These are phyloP conservation scores for Anguilla pacifica DNA, from an alignment of 2,797 vertebrate species.

Conservation along the genomic window DNA sequence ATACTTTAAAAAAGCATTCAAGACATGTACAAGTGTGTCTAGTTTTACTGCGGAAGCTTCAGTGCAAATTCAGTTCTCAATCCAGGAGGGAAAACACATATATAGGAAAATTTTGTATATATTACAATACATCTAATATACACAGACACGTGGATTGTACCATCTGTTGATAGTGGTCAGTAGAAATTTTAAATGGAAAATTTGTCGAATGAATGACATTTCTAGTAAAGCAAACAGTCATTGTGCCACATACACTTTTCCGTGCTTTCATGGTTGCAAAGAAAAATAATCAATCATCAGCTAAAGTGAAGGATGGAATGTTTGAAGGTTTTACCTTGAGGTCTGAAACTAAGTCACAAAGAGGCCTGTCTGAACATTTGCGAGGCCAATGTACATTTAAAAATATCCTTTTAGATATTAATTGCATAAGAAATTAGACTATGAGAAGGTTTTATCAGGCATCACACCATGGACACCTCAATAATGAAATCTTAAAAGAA, in stretches of 20 bases:
- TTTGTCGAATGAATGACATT: not conserved
- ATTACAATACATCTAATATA: not conserved
- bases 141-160: not conserved
- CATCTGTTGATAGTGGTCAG: not conserved
- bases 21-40: not conserved
- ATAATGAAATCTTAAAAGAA: not conserved
- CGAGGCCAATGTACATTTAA: not conserved
- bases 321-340: not conserved
- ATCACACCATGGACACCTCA: not conserved
- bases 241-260: not conserved
- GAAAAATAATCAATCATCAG: not conserved
- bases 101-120: not conserved
- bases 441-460: not conserved
- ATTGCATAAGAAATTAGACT: not conserved
- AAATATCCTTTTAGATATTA: not conserved
- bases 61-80: not conserved
- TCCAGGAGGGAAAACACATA: not conserved
- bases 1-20: not conserved
- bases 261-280: not conserved
- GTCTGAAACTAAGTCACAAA: not conserved
- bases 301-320: not conserved
- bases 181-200: not conserved
- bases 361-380: not conserved
- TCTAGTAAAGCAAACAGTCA: slow-evolving; percentile 3
- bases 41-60: not conserved